Percentiles rank a stretch among this genome's conserved stretches.
Evolutionary conservation across 2,797 vertebrate species (phyloP).

Genomic region (Acanthurus lineatus): DNA sequence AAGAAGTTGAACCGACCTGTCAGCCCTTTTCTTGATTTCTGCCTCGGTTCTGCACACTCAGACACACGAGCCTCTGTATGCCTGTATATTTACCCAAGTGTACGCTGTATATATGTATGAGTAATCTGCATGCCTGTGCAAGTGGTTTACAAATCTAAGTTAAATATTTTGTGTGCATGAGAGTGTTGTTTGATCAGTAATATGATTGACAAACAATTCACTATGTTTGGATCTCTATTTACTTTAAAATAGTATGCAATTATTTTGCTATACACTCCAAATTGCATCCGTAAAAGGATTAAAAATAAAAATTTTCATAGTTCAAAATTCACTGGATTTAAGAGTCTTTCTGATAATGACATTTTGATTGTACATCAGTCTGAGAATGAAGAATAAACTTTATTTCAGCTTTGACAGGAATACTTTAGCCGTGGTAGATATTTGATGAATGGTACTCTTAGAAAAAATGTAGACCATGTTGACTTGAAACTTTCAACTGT

Average conservation of each 20-base stretch:
- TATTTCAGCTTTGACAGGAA: constrained; percentile 9
- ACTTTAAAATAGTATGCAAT: not conserved
- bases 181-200: not conserved
- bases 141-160: not conserved
- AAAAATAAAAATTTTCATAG: not conserved
- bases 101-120: constrained; percentile 5
- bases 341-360: too few relatives aligned
- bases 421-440: not conserved
- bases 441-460: constrained; percentile 4
- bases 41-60: not conserved
- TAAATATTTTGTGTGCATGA: not conserved
- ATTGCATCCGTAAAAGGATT: not conserved
- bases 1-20: not conserved
- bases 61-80: not conserved
- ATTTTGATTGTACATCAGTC: not conserved
- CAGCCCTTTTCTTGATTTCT: not conserved
- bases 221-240: not conserved
- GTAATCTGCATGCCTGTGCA: constrained; percentile 5
- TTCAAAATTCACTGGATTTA: too few relatives aligned
- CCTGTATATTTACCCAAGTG: constrained; percentile 17
- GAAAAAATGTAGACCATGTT: not conserved
- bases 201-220: not conserved
- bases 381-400: not conserved
- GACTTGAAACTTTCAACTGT: not conserved
- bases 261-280: not conserved